Base-by-base conservation (phyloP, 1,140 invertebrate species). In the Drosophila sproati region DNA sequence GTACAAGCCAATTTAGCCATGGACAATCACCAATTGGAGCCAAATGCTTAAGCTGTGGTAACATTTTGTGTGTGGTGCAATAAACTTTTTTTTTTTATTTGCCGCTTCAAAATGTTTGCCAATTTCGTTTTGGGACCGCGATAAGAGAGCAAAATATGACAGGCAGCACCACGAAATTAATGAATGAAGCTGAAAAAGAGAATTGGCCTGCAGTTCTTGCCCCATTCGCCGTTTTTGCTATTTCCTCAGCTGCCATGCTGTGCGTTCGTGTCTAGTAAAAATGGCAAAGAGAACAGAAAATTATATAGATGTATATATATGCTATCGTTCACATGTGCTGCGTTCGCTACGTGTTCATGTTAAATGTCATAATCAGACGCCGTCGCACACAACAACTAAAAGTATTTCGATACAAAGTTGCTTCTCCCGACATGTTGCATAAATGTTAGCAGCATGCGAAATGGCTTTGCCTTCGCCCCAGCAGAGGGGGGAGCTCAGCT, bases 361-460 rank as follows among this genome's bases (percentile, higher is more conserved):
- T 89, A 80, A 89, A 88, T 88, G 83, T 88, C 83, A 88, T 88
- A 88, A 88, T 88, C 83, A 89, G 80, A 77, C 80, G 59, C 64
- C 75, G 59, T 45, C 29, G 31, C 6, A 77, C 48, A 64, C 37
- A 51, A 48, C 64, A 60, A 39, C 72, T 43, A 60, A 62, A 56
- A 62, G 78, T 66, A 76, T 67, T 78, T 69, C 83, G 82, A 68
- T 88, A 88, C 82, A 87, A 77, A 68, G 82, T 82, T 68, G 76
- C 60, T 59, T 32, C 71, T 62, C 70, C 41, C 71, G 31, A 74
- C 72, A 75, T 78, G 76, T 62, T 75, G 73, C 76, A 78, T 75
- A 77, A 81, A 62, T 79, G 73, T 51, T 76, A 79, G 77, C 83
- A 78, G 82, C 82, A 87, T 86, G 81, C 69, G 68, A 86, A 67